These are phyloP conservation scores for Asbolus verrucosus DNA, from an alignment of 1,140 invertebrate species.

Conservation along the genomic window DNA sequence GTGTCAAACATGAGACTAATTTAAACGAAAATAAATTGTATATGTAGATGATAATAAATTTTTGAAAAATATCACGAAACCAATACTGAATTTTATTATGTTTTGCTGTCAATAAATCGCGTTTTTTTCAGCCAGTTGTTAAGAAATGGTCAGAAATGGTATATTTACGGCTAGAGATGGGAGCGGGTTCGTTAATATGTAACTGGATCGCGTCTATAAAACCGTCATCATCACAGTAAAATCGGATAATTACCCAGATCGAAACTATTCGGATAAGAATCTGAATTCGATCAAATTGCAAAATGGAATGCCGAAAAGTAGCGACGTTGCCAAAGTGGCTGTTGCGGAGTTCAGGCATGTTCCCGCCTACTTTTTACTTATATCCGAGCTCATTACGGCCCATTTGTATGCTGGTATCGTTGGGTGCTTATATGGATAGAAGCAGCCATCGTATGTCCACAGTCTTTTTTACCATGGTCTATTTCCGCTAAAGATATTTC, in stretches of 20 bases:
- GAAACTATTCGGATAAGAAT: constrained; percentile 35
- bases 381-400: constrained; percentile 59
- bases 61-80: too few relatives aligned
- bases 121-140: too few relatives aligned
- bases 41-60: too few relatives aligned
- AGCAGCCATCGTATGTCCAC: constrained; percentile 61
- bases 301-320: constrained; percentile 44
- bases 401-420: constrained; percentile 61
- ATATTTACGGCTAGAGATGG: constrained; percentile 23
- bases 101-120: too few relatives aligned
- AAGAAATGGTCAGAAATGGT: too few relatives aligned
- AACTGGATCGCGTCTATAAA: constrained; percentile 43
- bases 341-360: constrained; percentile 48
- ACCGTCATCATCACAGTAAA: constrained; percentile 36
- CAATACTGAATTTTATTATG: too few relatives aligned
- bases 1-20: too few relatives aligned
- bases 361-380: constrained; percentile 62
- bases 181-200: constrained; percentile 25
- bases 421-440: constrained; percentile 62
- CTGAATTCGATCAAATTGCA: constrained; percentile 37
- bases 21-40: too few relatives aligned
- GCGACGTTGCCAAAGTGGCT: constrained; percentile 34
- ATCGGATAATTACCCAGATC: constrained; percentile 44
- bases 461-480: constrained; percentile 57
- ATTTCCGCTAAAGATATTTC: constrained; percentile 62